Evolutionary conservation across 2,888 invertebrate species (phyloP).

Genomic region (Troides oblongomaculatus): DNA sequence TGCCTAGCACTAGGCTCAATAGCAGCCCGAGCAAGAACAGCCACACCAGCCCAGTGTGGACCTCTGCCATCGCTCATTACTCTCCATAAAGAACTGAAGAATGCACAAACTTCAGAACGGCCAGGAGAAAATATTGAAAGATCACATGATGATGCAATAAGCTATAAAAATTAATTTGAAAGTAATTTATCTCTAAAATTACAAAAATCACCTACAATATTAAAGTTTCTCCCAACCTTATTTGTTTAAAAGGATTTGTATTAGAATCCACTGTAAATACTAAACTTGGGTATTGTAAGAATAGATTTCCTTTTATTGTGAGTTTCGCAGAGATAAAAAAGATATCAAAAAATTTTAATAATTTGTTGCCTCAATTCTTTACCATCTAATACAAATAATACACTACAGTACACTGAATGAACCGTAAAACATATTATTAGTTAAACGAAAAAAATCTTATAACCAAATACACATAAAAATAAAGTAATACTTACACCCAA

Average conservation of each 20-base stretch:
- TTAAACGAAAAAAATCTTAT: background rate
- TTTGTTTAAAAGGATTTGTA: too few relatives aligned
- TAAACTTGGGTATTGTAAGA: too few relatives aligned
- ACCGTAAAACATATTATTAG: background rate
- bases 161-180: slow-evolving; percentile 58
- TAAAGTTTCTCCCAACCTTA: too few relatives aligned
- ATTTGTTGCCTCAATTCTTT: background rate
- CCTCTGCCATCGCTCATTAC: slow-evolving; percentile 81
- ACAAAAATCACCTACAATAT: too few relatives aligned
- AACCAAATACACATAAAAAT: background rate
- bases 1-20: slow-evolving; percentile 81
- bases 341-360: background rate
- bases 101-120: slow-evolving; percentile 81
- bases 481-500: slow-evolving; percentile 62
- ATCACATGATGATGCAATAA: slow-evolving; percentile 83
- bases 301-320: background rate
- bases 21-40: slow-evolving; percentile 82
- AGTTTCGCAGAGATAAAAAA: background rate
- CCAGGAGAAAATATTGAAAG: slow-evolving; percentile 84
- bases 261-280: too few relatives aligned
- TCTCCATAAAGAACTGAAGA: slow-evolving; percentile 84
- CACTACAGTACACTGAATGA: background rate
- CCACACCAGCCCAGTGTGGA: slow-evolving; percentile 83
- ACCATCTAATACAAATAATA: background rate
- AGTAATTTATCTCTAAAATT: background rate